Conservation (phyloP, 2,888 invertebrate species). For the Noctua pronuba region DNA sequence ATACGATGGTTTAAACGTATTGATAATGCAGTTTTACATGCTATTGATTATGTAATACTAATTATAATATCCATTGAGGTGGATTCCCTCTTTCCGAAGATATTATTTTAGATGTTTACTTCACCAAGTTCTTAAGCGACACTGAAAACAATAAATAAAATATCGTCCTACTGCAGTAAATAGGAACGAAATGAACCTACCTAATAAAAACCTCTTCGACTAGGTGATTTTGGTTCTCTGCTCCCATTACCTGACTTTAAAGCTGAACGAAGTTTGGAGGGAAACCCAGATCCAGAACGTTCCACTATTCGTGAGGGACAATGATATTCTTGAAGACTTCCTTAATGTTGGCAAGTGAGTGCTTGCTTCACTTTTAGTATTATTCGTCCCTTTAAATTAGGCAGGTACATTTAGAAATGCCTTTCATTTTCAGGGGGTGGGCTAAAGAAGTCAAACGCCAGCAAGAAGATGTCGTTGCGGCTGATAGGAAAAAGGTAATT, state of each 20-base stretch:
- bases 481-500: constrained; percentile 67
- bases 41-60: neutral
- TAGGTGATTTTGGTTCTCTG: constrained; percentile 80
- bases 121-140: neutral
- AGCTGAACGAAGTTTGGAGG: constrained; percentile 81
- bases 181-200: neutral
- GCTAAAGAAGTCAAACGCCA: constrained; percentile 78
- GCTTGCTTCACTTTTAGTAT: neutral
- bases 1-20: neutral
- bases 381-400: neutral
- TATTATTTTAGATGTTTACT: neutral
- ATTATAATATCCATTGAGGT: neutral
- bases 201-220: neutral
- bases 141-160: neutral
- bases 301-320: constrained; percentile 71
- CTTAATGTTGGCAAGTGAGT: constrained; percentile 76
- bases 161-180: neutral
- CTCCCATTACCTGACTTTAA: constrained; percentile 82
- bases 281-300: constrained; percentile 72
- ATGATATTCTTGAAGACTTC: constrained; percentile 77
- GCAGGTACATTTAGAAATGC: neutral
- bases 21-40: neutral
- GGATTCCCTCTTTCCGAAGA: neutral
- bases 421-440: constrained; percentile 79
- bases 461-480: constrained; percentile 78